These are phyloP conservation scores for Drosophila parvula DNA, from an alignment of 1,140 invertebrate species.

Conservation along the genomic window DNA sequence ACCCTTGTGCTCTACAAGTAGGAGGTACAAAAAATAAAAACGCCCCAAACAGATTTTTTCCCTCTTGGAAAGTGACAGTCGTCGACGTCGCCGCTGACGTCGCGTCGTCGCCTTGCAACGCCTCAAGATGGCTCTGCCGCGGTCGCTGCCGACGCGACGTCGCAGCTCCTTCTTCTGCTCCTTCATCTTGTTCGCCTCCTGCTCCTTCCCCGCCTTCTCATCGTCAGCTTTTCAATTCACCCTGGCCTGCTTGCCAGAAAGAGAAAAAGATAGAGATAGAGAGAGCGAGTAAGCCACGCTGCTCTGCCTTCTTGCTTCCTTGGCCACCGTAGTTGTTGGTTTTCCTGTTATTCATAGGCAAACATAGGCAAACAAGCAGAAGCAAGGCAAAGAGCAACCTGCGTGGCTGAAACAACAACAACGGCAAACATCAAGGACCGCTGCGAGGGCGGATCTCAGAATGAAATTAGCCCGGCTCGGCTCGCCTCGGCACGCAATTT, in stretches of 20 bases:
- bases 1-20: neutral
- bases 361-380: conserved; percentile 67
- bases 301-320: neutral
- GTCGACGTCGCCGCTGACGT: conserved; percentile 50
- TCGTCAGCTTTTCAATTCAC: conserved; percentile 42
- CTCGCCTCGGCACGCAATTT: conserved; percentile 6
- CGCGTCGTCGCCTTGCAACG: conserved; percentile 50
- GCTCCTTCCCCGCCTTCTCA: neutral
- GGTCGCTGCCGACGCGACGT: conserved; percentile 10
- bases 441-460: conserved; percentile 56
- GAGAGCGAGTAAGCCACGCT: conserved; percentile 27
- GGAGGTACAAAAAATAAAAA: conserved; percentile 34
- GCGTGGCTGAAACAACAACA: conserved; percentile 70
- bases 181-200: conserved; percentile 12
- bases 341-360: conserved; percentile 59
- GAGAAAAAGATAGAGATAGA: neutral
- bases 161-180: conserved; percentile 9
- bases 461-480: conserved; percentile 44
- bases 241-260: conserved; percentile 36
- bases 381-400: conserved; percentile 76
- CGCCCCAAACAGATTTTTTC: conserved; percentile 75
- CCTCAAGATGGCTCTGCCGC: conserved; percentile 38
- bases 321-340: conserved; percentile 34
- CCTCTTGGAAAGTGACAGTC: conserved; percentile 78
- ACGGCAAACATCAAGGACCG: conserved; percentile 56